Evolutionary conservation across 35 echinoderm and acorn worm genomes (phyloP).

Genomic region (Hemicentrotus pulcherrimus): DNA sequence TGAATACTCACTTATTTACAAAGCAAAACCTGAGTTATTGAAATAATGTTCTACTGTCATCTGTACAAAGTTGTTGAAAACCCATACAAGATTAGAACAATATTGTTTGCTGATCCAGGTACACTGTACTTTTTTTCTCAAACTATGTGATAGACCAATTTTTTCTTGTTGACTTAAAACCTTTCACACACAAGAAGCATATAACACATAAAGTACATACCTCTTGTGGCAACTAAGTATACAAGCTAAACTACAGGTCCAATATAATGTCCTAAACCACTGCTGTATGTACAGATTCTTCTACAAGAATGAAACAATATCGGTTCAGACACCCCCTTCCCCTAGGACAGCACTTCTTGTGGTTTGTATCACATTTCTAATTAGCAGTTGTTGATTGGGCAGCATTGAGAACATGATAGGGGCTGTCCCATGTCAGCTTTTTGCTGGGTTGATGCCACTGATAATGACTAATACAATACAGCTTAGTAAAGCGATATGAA

Average conservation of each 20-base stretch:
- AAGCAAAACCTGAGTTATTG: too few species aligned
- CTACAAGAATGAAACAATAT: neutral
- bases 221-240: neutral
- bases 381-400: slow-evolving; percentile 2
- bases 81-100: too few species aligned
- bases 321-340: neutral
- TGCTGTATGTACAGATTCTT: neutral
- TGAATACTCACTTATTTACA: too few species aligned
- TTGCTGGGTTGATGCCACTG: neutral
- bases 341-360: neutral
- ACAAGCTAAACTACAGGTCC: neutral
- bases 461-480: slow-evolving; percentile 13
- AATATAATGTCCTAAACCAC: neutral
- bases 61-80: too few species aligned
- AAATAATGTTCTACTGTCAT: too few species aligned
- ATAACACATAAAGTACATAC: neutral
- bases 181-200: too few species aligned
- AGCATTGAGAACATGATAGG: neutral
- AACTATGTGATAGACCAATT: too few species aligned
- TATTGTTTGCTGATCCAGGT: too few species aligned
- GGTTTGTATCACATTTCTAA: slow-evolving; percentile 11
- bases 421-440: neutral
- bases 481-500: neutral
- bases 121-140: too few species aligned
- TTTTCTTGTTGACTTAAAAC: too few species aligned